Base-by-base conservation (phyloP, 2,888 invertebrate species). In the Azorinus chamasolen region DNA sequence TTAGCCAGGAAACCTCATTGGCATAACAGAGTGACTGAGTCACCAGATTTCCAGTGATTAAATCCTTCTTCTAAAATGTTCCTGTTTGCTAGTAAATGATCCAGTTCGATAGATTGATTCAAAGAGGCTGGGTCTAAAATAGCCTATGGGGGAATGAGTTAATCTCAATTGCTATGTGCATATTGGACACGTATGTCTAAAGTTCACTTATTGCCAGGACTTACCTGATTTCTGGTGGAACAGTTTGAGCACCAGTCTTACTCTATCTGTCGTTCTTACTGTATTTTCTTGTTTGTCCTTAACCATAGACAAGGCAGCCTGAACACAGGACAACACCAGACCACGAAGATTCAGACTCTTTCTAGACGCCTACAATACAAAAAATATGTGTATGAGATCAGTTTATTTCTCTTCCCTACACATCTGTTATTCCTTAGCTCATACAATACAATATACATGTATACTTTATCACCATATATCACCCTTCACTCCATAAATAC, bases 291-390 rank as follows among this genome's bases (percentile, higher is more conserved):
- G 79, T 14, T 76, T 66, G 55, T 90, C 89, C 62, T 87, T 86
- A 32, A 91, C 83, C 83, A 88, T 87, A 16, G 89, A 82, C 8
- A 86, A 77, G 10, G 90, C 89, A 1, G 84, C 75, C 68, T 88
- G 90, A 6, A 89, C 57, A 72, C 89, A 85, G 2, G 70, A 64
- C 25, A 65, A 57, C 18, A 89, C 75, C n/a, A 89, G 65, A 14
- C 66, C 62, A 22, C 69, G 63, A 12, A 81, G 63, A 65, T 79
- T 58, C 32, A 75, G 68, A 27, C 50, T 70, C 27, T 22, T 43
- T 6, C 48, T 32, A 27, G 25, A 22, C 14, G 10, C n/a, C 27
- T 32, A 32, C 32, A 4, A 32, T 6, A 32, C 32, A 32, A 32
- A 32, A 32, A 4, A 32, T 10, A 32, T 32, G 32, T 10, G 4